Conservation (phyloP, 2,797 vertebrate species). For the Gymnothorax reevesii region DNA sequence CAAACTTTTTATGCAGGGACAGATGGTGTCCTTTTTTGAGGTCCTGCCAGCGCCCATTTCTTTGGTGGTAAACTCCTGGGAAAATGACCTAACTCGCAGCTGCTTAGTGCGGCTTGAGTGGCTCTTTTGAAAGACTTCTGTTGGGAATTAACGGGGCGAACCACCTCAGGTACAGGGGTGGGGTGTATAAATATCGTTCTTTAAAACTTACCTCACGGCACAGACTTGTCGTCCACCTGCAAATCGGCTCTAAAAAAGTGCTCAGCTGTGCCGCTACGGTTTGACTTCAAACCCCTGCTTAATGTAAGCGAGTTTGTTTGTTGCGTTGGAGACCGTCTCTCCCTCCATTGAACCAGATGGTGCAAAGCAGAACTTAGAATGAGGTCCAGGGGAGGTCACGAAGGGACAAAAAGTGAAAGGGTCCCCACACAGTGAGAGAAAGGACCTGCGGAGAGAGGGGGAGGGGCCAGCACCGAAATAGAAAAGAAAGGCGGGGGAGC, state of each 20-base stretch:
- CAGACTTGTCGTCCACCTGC: constrained; percentile 16
- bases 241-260: constrained; percentile 30
- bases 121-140: constrained; percentile 97
- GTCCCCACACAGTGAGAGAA: constrained; percentile 82
- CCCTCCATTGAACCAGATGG: constrained; percentile 87
- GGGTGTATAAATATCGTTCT: background rate
- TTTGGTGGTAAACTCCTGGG: constrained; percentile 96
- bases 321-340: constrained; percentile 57
- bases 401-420: constrained; percentile 92
- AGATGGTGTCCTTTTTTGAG: constrained; percentile 98
- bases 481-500: constrained; percentile 58
- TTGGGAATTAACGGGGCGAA: constrained; percentile 86
- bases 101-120: constrained; percentile 99
- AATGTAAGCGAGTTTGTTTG: constrained; percentile 39
- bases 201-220: background rate
- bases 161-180: constrained; percentile 68
- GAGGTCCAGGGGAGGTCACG: constrained; percentile 78
- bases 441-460: constrained; percentile 72
- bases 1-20: constrained; percentile 94
- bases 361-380: constrained; percentile 87
- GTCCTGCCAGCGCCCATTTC: constrained; percentile 96
- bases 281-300: constrained; percentile 23
- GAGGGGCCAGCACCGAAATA: constrained; percentile 59
- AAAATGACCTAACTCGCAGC: constrained; percentile 99
- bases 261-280: constrained; percentile 3